phyloP scores from a whole-genome alignment of 1,140 invertebrate genomes.

The Brachionus koreanus region DNA sequence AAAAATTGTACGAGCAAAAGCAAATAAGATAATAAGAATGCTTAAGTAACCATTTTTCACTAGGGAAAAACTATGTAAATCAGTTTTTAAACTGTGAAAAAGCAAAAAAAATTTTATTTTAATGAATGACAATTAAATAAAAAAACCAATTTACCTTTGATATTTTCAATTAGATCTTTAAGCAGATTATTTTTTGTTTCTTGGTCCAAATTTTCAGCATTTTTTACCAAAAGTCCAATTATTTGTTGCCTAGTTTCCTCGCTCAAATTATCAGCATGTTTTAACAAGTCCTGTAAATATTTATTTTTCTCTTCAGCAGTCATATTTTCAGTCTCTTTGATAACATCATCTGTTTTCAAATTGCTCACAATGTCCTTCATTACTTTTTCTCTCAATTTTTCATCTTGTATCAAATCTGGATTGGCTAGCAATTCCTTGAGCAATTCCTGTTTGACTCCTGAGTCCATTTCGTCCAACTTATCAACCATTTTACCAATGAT shows the following conservation, averaged over 20 bases:
- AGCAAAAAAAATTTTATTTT: too few relatives aligned
- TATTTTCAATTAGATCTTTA: constrained; percentile 19
- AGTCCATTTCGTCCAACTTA: constrained; percentile 30
- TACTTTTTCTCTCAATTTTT: constrained; percentile 14
- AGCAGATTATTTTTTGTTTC: constrained; percentile 35
- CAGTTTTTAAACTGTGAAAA: too few relatives aligned
- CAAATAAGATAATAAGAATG: too few relatives aligned
- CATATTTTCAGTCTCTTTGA: constrained; percentile 30
- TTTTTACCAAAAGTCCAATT: constrained; percentile 19
- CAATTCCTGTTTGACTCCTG: constrained; percentile 21
- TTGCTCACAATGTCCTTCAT: constrained; percentile 14
- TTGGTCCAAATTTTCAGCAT: constrained; percentile 34
- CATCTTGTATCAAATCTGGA: constrained; percentile 1
- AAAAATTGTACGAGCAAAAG: too few relatives aligned
- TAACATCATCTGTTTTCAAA: neutral
- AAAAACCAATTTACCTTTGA: neutral
- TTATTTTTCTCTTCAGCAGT: constrained; percentile 29
- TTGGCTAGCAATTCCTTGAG: constrained; percentile 20
- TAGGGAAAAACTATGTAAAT: too few relatives aligned
- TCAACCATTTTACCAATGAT: neutral
- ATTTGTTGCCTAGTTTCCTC: constrained; percentile 40
- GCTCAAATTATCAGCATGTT: constrained; percentile 8
- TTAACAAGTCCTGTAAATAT: constrained; percentile 34
- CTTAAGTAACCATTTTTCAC: too few relatives aligned
- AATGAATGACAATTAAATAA: neutral